Evolutionary conservation across 2,113 vertebrate genomes (phyloP).

Genomic region (Pagrus major): DNA sequence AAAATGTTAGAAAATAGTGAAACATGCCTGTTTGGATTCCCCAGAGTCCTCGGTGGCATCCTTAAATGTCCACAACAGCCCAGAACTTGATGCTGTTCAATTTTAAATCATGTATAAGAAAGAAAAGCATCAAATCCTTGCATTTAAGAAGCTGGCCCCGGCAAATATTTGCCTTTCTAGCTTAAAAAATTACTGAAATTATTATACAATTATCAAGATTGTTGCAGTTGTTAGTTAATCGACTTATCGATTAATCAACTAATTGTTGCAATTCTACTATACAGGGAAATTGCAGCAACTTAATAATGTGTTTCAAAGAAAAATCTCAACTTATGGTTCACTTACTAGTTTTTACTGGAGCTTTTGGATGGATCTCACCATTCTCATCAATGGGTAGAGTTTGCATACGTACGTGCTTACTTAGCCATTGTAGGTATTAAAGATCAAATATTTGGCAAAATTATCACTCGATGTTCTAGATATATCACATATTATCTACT

Average conservation of each 20-base stretch:
- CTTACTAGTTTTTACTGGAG: too few species aligned
- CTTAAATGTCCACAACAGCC: neutral
- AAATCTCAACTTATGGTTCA: too few species aligned
- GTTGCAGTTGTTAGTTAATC: too few species aligned
- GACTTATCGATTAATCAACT: neutral
- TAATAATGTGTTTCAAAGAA: too few species aligned
- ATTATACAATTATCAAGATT: too few species aligned
- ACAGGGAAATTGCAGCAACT: neutral
- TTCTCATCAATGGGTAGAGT: too few species aligned
- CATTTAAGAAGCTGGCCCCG: neutral
- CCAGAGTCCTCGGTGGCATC: neutral
- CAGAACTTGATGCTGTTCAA: neutral
- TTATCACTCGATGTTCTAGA: neutral
- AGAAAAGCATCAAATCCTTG: too few species aligned
- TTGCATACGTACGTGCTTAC: too few species aligned
- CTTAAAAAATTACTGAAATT: too few species aligned
- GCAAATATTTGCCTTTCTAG: neutral
- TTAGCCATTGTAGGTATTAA: neutral
- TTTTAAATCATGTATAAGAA: neutral
- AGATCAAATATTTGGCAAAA: neutral
- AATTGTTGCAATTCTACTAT: neutral
- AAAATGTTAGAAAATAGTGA: neutral
- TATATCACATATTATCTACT: neutral
- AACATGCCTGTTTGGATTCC: neutral
- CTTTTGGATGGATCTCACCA: too few species aligned